Conservation (phyloP, 2,113 vertebrate species). For the Thalassoma bifasciatum region DNA sequence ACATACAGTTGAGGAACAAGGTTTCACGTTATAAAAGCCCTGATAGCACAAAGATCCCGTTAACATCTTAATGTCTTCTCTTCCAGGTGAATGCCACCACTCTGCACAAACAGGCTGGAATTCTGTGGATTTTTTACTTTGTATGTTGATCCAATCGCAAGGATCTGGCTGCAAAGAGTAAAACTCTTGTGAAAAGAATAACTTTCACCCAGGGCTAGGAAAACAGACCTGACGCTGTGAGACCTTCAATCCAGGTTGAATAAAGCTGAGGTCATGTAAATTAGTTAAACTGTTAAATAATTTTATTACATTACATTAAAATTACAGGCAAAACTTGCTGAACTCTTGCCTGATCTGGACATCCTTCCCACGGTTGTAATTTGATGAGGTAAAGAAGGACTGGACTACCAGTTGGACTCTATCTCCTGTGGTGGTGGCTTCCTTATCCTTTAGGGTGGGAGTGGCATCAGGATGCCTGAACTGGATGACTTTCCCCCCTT, state of each 20-base stretch:
- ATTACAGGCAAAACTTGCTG: no score
- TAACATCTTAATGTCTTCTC: conserved; percentile 47
- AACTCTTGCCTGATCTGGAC: background rate
- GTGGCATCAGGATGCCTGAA: conserved; percentile 83
- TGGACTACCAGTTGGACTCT: conserved; percentile 22
- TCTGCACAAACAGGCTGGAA: conserved; percentile 16
- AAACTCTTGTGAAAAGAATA: background rate
- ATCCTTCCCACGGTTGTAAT: background rate
- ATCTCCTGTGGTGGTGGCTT: conserved; percentile 36
- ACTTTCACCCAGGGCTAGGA: conserved; percentile 18
- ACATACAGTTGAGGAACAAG: background rate
- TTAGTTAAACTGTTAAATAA: no score
- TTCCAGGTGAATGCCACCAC: conserved; percentile 63
- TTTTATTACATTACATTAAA: no score
- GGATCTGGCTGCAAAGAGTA: conserved; percentile 2
- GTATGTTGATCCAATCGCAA: conserved; percentile 34
- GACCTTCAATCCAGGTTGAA: conserved; percentile 1
- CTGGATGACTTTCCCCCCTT: conserved; percentile 82
- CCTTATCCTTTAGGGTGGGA: conserved; percentile 47
- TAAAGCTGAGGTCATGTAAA: conserved; percentile 4
- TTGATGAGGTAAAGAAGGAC: background rate
- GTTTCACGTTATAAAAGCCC: background rate
- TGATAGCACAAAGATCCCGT: conserved; percentile 14
- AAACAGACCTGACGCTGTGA: conserved; percentile 29
- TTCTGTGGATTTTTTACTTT: conserved; percentile 4